These are phyloP conservation scores for Agapostemon virescens DNA, from an alignment of 2,888 invertebrate species.

Conservation along the genomic window DNA sequence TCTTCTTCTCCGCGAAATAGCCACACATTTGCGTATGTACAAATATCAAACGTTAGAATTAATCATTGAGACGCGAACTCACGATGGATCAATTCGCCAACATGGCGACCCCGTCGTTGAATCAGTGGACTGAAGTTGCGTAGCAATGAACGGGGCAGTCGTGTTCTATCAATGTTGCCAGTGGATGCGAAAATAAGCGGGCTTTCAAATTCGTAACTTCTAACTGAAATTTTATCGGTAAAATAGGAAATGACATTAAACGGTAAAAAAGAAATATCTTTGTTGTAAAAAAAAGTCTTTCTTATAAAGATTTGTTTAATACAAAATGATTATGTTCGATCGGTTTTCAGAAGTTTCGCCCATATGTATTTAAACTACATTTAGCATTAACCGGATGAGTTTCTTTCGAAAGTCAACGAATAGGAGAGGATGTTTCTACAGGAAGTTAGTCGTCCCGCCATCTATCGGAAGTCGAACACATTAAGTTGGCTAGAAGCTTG, in stretches of 20 bases:
- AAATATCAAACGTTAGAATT: slow-evolving; percentile 20
- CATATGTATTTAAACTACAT: too few species aligned
- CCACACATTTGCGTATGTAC: slow-evolving; percentile 23
- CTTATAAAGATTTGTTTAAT: too few species aligned
- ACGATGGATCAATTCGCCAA: slow-evolving; percentile 58
- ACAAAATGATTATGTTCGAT: too few species aligned
- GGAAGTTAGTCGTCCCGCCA: background rate
- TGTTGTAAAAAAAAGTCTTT: too few species aligned
- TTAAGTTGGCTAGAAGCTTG: background rate
- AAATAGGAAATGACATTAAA: too few species aligned
- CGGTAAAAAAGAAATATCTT: too few species aligned
- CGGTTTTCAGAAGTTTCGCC: too few species aligned
- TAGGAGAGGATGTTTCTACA: background rate
- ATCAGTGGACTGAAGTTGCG: slow-evolving; percentile 42
- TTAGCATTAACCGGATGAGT: too few species aligned
- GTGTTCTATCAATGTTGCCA: slow-evolving; percentile 10
- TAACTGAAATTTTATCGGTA: too few species aligned
- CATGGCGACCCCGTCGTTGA: slow-evolving; percentile 61
- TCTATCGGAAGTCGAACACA: background rate
- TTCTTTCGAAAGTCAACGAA: too few species aligned
- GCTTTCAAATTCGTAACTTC: background rate
- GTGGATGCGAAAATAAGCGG: background rate
- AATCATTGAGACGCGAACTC: slow-evolving; percentile 42
- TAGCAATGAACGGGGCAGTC: slow-evolving; percentile 3
- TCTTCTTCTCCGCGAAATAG: background rate